Evolutionary conservation across 2,888 invertebrate genomes (phyloP), one percentile per base, ranked within the genome.

Genomic region (Cotesia congregata): DNA sequence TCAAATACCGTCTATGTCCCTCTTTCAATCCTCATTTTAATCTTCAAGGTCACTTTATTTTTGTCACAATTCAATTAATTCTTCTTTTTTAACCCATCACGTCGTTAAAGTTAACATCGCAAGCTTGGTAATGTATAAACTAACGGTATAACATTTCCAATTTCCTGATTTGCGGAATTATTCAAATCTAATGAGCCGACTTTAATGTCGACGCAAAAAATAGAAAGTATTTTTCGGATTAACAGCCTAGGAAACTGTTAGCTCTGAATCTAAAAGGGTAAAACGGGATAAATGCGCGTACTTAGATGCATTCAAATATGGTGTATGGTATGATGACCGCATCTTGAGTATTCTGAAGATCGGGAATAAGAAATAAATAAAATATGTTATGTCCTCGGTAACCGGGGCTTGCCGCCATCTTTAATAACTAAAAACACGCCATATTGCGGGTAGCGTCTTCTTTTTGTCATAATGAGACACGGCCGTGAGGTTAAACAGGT

Each of bases 1-100:
- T 65, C 67, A 41, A 71, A 73, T 74, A 39, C 70, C 59, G 68
- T 71, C 71, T 73, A 68, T 59, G 50, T 60, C 20, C 67, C n/a
- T 15, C 41, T 50, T 73, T 20, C 7, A 50, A 62, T 72, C 12
- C 30, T 65, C 65, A 15, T 30, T 12, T 50, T 40, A 59, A 15
- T 17, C 6, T 30, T 30, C 20, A 30, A 12, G 65, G 30, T 30
- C 65, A 30, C 30, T 65, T 65, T 12, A 62, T 65, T 65, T 65
- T 65, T 65, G 20, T 65, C 65, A 65, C 38, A 65, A 65, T 38
- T 65, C 30, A 65, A 38, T 65, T 12, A 65, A 65, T 12, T 30
- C 17, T 65, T 12, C 20, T 5, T 30, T 65, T 50, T 50, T 50
- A 1, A 9, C 65, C 12, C 65, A 65, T 65, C 30, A 65, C 30